Base-by-base conservation (phyloP, 2,888 invertebrate species). In the Entomobrya multifasciata region DNA sequence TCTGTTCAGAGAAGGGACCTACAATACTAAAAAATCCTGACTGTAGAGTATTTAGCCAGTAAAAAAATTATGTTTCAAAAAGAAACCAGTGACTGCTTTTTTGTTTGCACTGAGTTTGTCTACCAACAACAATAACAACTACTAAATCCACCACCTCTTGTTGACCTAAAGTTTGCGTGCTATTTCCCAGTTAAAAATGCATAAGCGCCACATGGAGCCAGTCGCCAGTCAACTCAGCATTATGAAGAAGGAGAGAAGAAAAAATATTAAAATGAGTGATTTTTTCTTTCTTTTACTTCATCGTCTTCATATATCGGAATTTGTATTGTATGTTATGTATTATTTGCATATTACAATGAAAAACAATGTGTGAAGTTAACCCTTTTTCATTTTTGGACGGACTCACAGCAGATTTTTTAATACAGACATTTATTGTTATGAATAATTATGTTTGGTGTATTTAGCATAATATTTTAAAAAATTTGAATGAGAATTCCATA, bases 91-190 rank as follows among this genome's bases (percentile, higher is more conserved):
- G 36, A 65, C 65, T 65, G 65, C 65, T 65, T 47, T 70, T 47
- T 70, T 70, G 49, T 77, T 47, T 81, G 57, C 81, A 70, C 55
- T 81, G 81, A 22, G 22, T 81, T 20, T 81, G 25, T 72, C 62
- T 27, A 70, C n/a, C 2, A 25, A 10, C 25, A 27, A 15, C 49
- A 25, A 47, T 15, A 47, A n/a, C 27, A 47, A 70, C 22, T 8
- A 57, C 30, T n/a, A 65, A 30, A 20, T n/a, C 30, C 20, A 76
- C 74, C 30, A 67, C 49, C 27, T 70, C 36, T 76, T 41, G 36
- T 78, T 85, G 85, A 85, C 85, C 85, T 85, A 60, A 85, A 72
- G 86, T 87, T 87, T 84, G 87, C 87, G 84, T 87, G 87, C 74
- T 79, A 84, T 62, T 87, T 87, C 74, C 83, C 84, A 72, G 74